phyloP scores from a whole-genome alignment of 2,797 vertebrate genomes.

The Cossypha dichroa region DNA sequence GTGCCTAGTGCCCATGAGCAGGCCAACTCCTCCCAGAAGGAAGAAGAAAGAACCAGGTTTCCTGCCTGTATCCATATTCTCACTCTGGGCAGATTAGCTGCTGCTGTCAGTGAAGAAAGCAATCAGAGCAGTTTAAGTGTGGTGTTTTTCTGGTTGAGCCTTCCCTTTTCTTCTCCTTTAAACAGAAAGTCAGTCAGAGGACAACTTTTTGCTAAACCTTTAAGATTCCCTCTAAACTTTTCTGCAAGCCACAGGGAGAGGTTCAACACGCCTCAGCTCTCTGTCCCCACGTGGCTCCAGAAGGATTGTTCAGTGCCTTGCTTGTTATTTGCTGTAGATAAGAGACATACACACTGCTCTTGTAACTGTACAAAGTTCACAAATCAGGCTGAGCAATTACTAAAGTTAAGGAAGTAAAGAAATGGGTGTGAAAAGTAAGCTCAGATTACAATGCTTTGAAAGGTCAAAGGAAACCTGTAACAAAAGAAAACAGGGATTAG shows the following conservation, averaged over 20 bases:
- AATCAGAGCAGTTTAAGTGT: background rate
- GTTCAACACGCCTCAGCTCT: background rate
- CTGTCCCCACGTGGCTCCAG: background rate
- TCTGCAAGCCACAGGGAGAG: background rate
- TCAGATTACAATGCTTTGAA: background rate
- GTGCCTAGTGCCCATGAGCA: background rate
- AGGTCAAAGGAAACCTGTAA: background rate
- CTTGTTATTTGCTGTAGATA: conserved; percentile 8
- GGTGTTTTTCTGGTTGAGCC: background rate
- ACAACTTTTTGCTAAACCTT: background rate
- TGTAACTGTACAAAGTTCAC: background rate
- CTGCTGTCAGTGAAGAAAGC: background rate
- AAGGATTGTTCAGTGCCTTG: background rate
- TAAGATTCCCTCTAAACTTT: background rate
- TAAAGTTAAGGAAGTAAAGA: background rate
- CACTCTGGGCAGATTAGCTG: background rate
- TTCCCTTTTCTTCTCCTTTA: background rate
- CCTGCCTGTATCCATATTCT: background rate
- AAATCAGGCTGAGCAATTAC: background rate
- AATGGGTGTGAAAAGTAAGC: background rate
- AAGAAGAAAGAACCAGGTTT: background rate
- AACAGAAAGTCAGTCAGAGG: background rate
- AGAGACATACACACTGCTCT: background rate
- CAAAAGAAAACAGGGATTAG: background rate
- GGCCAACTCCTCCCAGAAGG: background rate